A percentile compares a stretch with the other conserved stretches of the same genome.
These are phyloP conservation scores for Pristionchus mayeri DNA, from an alignment of 2,888 invertebrate species.

Conservation along the genomic window DNA sequence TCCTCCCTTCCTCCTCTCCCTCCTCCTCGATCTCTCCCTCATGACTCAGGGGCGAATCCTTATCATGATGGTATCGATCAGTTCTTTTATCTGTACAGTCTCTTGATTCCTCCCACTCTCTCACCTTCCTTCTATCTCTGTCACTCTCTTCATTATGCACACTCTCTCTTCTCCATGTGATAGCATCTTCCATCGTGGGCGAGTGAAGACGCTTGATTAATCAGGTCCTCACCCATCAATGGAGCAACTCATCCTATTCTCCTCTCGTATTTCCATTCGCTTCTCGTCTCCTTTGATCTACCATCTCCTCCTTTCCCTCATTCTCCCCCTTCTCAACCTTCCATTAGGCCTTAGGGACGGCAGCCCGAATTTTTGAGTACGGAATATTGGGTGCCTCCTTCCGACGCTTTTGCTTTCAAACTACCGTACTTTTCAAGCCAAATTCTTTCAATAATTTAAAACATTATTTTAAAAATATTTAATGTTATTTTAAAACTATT, in stretches of 20 bases:
- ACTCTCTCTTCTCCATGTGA: conserved; percentile 17
- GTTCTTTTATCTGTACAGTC: not conserved
- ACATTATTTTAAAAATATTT: too few relatives aligned
- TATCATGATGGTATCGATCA: conserved; percentile 25
- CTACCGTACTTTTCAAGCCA: too few relatives aligned
- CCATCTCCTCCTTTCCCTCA: not conserved
- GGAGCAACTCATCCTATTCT: not conserved
- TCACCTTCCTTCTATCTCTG: not conserved
- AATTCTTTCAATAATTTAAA: too few relatives aligned
- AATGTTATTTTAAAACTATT: too few relatives aligned
- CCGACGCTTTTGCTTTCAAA: too few relatives aligned
- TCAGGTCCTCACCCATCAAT: not conserved
- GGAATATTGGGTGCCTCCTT: too few relatives aligned
- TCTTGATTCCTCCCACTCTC: not conserved
- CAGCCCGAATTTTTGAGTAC: too few relatives aligned
- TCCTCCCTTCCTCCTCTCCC: not conserved
- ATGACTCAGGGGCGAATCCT: conserved; percentile 34
- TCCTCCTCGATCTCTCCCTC: not conserved
- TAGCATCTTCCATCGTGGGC: conserved; percentile 35
- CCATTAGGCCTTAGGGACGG: conserved; percentile 10
- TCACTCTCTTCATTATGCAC: not conserved
- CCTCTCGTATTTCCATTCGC: not conserved
- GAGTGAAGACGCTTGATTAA: not conserved
- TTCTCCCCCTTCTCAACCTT: conserved; percentile 26
- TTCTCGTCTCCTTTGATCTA: not conserved